Evolutionary conservation across 2,888 invertebrate species (phyloP).

Genomic region (Tubulanus polymorphus): DNA sequence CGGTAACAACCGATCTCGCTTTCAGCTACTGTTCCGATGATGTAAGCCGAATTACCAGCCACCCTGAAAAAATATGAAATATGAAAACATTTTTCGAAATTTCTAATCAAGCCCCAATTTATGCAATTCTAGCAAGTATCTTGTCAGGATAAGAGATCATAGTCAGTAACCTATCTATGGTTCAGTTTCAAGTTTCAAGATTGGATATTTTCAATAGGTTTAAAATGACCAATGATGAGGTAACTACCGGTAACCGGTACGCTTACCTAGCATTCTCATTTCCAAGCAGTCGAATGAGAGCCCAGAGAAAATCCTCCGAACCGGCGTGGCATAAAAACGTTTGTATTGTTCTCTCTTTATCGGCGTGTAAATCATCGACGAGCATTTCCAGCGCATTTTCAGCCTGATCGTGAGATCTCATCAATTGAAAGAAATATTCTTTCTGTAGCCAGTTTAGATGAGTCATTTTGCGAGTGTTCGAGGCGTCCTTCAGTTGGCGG

Average conservation of each 20-base stretch:
- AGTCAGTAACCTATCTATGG: no score
- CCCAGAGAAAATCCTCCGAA: constrained; percentile 50
- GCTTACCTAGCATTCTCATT: constrained; percentile 42
- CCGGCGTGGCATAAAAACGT: constrained; percentile 48
- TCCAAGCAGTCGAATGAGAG: constrained; percentile 43
- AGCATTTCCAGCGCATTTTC: constrained; percentile 46
- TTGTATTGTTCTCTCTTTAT: constrained; percentile 45
- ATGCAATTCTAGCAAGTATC: neutral
- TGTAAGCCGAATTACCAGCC: constrained; percentile 52
- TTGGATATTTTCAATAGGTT: no score
- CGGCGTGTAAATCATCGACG: constrained; percentile 49
- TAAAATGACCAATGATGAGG: no score
- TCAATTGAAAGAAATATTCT: constrained; percentile 43
- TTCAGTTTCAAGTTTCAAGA: neutral
- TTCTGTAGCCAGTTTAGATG: constrained; percentile 40
- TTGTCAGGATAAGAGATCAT: neutral
- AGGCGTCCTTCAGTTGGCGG: no score
- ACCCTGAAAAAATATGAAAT: constrained; percentile 30
- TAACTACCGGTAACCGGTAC: no score
- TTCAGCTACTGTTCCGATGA: constrained; percentile 52
- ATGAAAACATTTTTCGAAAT: neutral
- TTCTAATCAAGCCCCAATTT: neutral
- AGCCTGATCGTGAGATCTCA: constrained; percentile 35
- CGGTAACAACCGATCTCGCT: constrained; percentile 45
- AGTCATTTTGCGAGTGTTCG: no score